These are phyloP conservation scores for Bufotes viridis DNA, from an alignment of 2,797 vertebrate genomes.

Conservation along the genomic window DNA sequence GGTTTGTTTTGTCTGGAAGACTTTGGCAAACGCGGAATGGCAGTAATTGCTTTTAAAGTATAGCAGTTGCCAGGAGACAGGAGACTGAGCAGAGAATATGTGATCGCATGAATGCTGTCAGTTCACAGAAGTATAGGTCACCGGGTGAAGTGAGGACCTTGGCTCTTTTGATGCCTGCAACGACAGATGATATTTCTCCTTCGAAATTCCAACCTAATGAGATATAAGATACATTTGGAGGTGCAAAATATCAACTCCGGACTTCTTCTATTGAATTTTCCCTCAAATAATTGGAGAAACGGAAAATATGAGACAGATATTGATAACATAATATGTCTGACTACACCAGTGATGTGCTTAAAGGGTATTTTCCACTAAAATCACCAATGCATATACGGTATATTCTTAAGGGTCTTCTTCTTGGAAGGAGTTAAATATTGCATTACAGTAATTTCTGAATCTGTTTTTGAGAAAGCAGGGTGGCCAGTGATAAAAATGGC, in stretches of 20 bases:
- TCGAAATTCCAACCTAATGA: conserved; percentile 17
- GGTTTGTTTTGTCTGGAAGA: conserved; percentile 40
- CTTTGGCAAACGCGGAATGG: conserved; percentile 41
- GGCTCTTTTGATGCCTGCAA: conserved; percentile 19
- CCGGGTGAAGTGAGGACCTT: conserved; percentile 20
- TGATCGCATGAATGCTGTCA: conserved; percentile 22
- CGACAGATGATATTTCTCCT: conserved; percentile 36
- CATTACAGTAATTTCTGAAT: too few species aligned
- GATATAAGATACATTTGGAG: background rate
- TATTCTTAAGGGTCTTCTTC: too few species aligned
- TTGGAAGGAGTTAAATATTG: too few species aligned
- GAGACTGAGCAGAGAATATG: conserved; percentile 31
- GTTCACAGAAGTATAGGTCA: conserved; percentile 44
- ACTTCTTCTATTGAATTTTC: background rate
- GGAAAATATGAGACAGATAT: background rate
- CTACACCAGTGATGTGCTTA: background rate
- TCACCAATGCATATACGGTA: background rate
- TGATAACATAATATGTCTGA: background rate
- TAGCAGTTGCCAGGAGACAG: conserved; percentile 52
- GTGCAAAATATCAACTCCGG: background rate
- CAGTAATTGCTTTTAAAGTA: conserved; percentile 49
- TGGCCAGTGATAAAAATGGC: too few species aligned
- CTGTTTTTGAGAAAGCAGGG: too few species aligned
- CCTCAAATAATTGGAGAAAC: background rate
- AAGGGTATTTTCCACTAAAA: background rate